Conservation (phyloP, 2,888 invertebrate genomes). For the Molorchus minor region DNA sequence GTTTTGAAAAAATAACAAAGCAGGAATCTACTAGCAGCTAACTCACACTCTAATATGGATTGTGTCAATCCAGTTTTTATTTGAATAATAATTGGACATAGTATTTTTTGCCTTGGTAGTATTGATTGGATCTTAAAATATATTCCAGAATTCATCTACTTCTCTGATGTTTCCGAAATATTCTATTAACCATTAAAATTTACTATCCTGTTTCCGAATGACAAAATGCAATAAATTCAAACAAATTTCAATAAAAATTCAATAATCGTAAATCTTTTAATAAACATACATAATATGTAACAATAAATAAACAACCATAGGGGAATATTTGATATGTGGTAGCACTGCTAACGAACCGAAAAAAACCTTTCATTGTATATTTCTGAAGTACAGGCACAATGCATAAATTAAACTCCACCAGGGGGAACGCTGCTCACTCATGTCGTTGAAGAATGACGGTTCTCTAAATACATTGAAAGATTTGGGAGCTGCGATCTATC, state of each 20-base stretch:
- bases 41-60: too few relatives aligned
- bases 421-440: conserved; percentile 34
- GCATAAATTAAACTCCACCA: conserved; percentile 19
- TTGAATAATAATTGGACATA: too few relatives aligned
- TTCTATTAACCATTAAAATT: too few relatives aligned
- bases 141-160: too few relatives aligned
- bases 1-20: too few relatives aligned
- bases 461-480: conserved; percentile 40
- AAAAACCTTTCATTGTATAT: conserved; percentile 17
- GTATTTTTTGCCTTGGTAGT: too few relatives aligned
- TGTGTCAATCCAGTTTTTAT: too few relatives aligned
- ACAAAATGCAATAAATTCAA: background rate
- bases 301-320: conserved; percentile 18
- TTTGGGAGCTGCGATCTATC: conserved; percentile 41
- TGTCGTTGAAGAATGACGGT: conserved; percentile 36
- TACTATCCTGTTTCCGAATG: too few relatives aligned
- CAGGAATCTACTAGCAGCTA: too few relatives aligned
- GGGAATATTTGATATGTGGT: conserved; percentile 14
- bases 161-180: too few relatives aligned
- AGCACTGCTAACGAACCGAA: background rate
- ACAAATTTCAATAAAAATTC: conserved; percentile 16
- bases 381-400: conserved; percentile 16
- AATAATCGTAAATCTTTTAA: conserved; percentile 28
- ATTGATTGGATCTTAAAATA: too few relatives aligned
- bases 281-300: conserved; percentile 17